Percentiles rank a stretch among this genome's conserved stretches.
These are phyloP conservation scores for Vesta saturnalis DNA, from an alignment of 2,888 invertebrate species.

Conservation along the genomic window DNA sequence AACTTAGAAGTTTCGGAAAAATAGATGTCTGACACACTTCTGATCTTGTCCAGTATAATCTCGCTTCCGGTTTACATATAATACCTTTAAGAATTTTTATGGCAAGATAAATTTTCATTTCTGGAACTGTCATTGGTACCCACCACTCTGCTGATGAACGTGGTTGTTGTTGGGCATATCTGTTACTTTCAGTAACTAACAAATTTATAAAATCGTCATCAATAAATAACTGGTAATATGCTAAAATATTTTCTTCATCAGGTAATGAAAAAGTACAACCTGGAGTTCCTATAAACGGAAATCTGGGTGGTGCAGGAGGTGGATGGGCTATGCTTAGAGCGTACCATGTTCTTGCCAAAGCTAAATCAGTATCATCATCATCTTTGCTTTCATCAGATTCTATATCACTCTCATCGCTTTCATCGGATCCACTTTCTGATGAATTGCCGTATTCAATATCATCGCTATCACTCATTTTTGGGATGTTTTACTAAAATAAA, in stretches of 20 bases:
- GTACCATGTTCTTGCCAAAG: no score
- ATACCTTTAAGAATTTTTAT: slow-evolving; percentile 6
- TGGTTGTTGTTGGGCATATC: no score
- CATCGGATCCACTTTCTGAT: neutral
- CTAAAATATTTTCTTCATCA: no score
- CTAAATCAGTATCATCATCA: no score
- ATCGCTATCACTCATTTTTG: neutral
- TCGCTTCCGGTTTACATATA: slow-evolving; percentile 11
- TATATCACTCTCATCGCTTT: no score
- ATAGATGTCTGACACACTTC: neutral
- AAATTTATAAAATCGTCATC: no score
- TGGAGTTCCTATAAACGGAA: no score
- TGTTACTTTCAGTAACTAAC: no score
- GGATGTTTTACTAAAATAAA: neutral
- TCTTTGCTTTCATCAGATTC: no score
- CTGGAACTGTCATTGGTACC: neutral
- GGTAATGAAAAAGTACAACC: no score
- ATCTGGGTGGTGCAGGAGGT: neutral
- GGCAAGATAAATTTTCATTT: slow-evolving; percentile 4
- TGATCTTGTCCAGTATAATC: slow-evolving; percentile 12
- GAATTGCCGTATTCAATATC: neutral
- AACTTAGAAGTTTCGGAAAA: neutral
- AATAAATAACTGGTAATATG: neutral
- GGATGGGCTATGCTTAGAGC: neutral
- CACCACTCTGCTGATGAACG: neutral